Percentiles rank a stretch among this genome's conserved stretches.
Conservation (phyloP, 2,797 vertebrate genomes). For the Bufotes viridis region DNA sequence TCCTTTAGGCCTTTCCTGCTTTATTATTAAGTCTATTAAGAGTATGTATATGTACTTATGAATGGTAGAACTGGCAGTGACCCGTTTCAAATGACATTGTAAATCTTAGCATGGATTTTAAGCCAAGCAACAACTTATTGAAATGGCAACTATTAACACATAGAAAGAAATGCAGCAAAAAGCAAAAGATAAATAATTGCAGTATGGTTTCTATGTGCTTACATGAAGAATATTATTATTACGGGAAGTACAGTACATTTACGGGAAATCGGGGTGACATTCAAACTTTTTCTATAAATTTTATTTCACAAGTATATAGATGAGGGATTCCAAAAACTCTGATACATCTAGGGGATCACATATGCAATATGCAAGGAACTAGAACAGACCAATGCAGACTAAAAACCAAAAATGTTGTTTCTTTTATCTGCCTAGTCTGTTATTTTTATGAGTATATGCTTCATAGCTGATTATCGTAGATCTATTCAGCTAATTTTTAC, state of each 20-base stretch:
- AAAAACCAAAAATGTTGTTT: no score
- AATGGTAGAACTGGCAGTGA: conserved; percentile 58
- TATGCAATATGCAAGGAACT: no score
- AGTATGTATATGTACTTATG: conserved; percentile 59
- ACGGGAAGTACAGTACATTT: background rate
- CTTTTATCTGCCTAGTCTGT: no score
- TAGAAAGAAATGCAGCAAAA: conserved; percentile 23
- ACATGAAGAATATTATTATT: background rate
- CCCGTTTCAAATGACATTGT: conserved; percentile 58
- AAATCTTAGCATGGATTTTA: conserved; percentile 57
- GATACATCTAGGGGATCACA: no score
- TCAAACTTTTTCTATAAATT: no score
- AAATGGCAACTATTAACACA: conserved; percentile 53
- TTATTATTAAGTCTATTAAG: conserved; percentile 62
- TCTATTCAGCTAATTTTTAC: no score
- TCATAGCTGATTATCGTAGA: no score
- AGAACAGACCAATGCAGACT: no score
- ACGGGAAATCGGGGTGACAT: background rate
- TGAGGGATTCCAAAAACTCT: no score
- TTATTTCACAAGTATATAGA: no score
- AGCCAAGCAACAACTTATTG: conserved; percentile 54
- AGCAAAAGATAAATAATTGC: conserved; percentile 25
- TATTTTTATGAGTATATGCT: no score
- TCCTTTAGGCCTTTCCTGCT: conserved; percentile 54
- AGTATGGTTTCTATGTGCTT: conserved; percentile 16